These are phyloP conservation scores for Byasa hedistus DNA, from an alignment of 2,888 invertebrate genomes.

Conservation along the genomic window DNA sequence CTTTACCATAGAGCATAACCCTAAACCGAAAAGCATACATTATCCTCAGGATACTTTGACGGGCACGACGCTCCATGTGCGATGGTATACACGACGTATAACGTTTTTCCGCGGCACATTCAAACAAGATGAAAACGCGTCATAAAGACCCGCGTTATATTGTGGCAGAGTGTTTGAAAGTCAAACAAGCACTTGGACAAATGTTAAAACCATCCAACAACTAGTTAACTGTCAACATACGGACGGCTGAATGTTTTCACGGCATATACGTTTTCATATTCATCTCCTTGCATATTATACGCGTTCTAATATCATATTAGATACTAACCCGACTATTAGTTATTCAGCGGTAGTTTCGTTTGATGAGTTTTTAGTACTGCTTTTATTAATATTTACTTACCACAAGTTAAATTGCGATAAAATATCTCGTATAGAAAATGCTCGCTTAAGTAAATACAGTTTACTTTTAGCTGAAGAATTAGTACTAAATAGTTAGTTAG, in stretches of 20 bases:
- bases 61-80: no score
- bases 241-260: constrained; percentile 3
- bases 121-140: constrained; percentile 5
- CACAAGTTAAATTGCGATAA: no score
- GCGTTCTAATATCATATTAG: no score
- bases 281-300: no score
- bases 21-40: neutral
- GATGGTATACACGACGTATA: neutral
- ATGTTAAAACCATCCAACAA: constrained; percentile 9
- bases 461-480: no score
- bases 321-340: no score
- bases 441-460: no score
- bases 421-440: no score
- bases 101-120: neutral
- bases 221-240: constrained; percentile 8
- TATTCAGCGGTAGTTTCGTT: no score
- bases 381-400: no score
- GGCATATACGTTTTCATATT: neutral
- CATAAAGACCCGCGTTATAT: constrained; percentile 8
- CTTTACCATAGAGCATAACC: neutral
- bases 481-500: no score
- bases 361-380: no score
- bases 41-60: neutral
- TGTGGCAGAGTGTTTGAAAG: neutral
- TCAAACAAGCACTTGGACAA: constrained; percentile 13